These are phyloP conservation scores for Steatornis caripensis DNA, from an alignment of 2,113 vertebrate species.

Conservation along the genomic window DNA sequence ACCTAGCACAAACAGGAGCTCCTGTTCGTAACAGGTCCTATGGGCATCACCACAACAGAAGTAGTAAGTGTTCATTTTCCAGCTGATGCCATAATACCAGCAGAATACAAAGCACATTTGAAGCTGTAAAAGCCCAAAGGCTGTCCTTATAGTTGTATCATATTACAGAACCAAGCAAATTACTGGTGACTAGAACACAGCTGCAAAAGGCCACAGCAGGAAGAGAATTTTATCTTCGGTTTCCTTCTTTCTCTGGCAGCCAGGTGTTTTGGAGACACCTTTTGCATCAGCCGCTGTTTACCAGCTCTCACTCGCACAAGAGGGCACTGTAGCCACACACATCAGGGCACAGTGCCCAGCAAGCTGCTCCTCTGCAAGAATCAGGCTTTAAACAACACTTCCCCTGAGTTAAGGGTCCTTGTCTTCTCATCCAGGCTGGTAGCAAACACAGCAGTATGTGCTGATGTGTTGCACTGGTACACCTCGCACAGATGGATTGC, in stretches of 20 bases:
- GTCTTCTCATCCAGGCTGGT: neutral
- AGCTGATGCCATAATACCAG: neutral
- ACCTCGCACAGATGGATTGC: neutral
- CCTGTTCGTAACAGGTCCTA: neutral
- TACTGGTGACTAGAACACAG: neutral
- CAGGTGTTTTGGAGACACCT: neutral
- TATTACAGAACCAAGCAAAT: neutral
- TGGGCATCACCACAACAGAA: neutral
- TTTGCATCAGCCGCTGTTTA: neutral
- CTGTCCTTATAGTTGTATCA: neutral
- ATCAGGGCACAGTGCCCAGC: neutral
- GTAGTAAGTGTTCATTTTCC: neutral
- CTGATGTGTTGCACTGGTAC: neutral
- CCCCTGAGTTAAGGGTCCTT: fast-evolving
- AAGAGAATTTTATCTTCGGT: neutral
- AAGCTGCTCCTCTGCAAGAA: fast-evolving
- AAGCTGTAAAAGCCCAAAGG: neutral
- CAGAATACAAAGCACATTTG: neutral
- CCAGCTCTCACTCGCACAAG: neutral
- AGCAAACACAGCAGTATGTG: neutral
- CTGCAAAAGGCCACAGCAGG: neutral
- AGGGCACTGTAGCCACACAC: slow-evolving; percentile 16
- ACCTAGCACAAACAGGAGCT: neutral
- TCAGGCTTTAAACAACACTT: fast-evolving
- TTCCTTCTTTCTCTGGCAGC: neutral